These are phyloP conservation scores for Pollicipes pollicipes DNA, from an alignment of 1,140 invertebrate species.

Conservation along the genomic window DNA sequence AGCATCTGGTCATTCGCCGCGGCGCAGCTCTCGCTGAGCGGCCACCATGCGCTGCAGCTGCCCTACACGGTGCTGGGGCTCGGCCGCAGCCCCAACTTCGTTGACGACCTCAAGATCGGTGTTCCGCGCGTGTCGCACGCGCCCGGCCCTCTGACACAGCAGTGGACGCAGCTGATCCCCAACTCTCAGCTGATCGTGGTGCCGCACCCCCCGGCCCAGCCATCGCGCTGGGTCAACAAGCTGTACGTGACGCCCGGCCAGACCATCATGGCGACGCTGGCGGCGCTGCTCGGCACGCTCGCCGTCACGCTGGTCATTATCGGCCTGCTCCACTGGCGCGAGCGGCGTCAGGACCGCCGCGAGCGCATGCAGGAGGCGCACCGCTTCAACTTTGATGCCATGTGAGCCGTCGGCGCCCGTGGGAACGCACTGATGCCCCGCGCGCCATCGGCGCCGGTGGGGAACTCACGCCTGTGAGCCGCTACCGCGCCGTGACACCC, in stretches of 20 bases:
- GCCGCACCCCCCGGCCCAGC: conserved; percentile 58
- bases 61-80: conserved; percentile 91
- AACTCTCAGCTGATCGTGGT: conserved; percentile 95
- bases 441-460: too few relatives aligned
- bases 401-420: conserved; percentile 28
- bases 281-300: conserved; percentile 71
- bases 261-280: conserved; percentile 75
- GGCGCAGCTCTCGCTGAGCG: conserved; percentile 78
- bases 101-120: conserved; percentile 71
- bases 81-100: conserved; percentile 90
- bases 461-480: too few relatives aligned
- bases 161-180: conserved; percentile 86
- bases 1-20: conserved; percentile 48
- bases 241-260: conserved; percentile 92
- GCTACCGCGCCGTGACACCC: too few relatives aligned
- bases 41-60: conserved; percentile 74
- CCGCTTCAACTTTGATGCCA: conserved; percentile 55
- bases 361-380: conserved; percentile 74
- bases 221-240: conserved; percentile 71
- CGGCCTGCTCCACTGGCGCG: conserved; percentile 74
- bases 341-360: conserved; percentile 73
- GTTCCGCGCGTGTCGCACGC: conserved; percentile 35
- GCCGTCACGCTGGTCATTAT: conserved; percentile 69
- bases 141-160: conserved; percentile 20
- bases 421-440: too few relatives aligned